Evolutionary conservation across 2,888 invertebrate species (phyloP), one percentile per base, ranked within the genome.

Genomic region (Nymphalis urticae): DNA sequence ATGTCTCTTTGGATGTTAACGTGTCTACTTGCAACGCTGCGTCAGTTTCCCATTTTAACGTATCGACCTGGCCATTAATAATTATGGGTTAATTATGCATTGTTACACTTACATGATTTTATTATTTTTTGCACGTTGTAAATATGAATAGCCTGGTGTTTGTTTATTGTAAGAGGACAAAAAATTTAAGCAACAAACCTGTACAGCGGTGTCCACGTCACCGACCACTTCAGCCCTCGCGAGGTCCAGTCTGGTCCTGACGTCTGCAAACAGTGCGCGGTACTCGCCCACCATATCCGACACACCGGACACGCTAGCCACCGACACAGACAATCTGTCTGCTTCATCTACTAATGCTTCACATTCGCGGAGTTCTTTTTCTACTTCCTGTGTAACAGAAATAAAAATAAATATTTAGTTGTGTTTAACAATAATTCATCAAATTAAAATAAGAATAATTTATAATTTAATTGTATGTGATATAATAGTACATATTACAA

Each of bases 21-120:
- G 97, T 97, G 80, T 97, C 95, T 1, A 97, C 97, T 92, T 97
- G 97, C 7, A 96, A 95, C 0, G 95, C 95, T 0, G 95, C 94
- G 78, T 97, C 97, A 19, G 95, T 95, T 80, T 96, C 97, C 85
- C 96, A 95, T 83, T 93, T 95, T 9, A 96, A 88, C 0, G 96
- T 96, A 73, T 97, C 95, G 13, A 96, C 96, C 89, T 97, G 94
- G 21, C 13, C 42, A 42, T 42, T 42, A 58, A n/a, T 19, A 58
- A 36, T 19, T 8, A 51, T 16, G 19, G 24, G 21, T 54, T 66
- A 59, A 54, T 58, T 2, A 17, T 13, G 16, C 17, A 50, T 16
- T 42, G 24, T 60, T 10, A 9, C 42, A 42, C 42, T 42, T 10
- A 42, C 27, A 27, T 27, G 27, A n/a, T n/a, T n/a, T n/a, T n/a